Evolutionary conservation across 2,888 invertebrate genomes (phyloP).

Genomic region (Ochropleura plecta): DNA sequence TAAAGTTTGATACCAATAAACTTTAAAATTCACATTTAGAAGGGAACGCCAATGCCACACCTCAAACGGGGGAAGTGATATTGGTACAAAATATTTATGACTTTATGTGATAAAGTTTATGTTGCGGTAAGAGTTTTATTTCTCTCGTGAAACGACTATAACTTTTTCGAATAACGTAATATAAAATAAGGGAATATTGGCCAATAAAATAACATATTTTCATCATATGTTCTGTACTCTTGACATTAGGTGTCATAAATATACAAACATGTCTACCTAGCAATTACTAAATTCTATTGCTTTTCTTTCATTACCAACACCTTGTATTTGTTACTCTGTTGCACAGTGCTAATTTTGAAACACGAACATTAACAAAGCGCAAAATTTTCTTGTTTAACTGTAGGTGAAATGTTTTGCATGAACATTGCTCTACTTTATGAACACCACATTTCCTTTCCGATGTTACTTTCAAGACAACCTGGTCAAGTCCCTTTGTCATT

Average conservation of each 20-base stretch:
- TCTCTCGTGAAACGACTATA: constrained; percentile 80
- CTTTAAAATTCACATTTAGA: constrained; percentile 74
- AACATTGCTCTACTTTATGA: background rate
- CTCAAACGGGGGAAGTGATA: constrained; percentile 77
- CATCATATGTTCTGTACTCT: constrained; percentile 60
- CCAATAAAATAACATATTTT: constrained; percentile 75
- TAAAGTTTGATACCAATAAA: constrained; percentile 63
- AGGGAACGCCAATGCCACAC: constrained; percentile 69
- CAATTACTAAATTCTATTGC: background rate
- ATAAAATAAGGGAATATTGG: constrained; percentile 72
- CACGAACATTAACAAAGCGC: background rate
- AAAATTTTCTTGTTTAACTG: background rate
- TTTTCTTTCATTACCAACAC: constrained; percentile 1
- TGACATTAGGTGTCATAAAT: constrained; percentile 52
- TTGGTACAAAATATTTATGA: constrained; percentile 86
- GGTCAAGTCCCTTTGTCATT: background rate
- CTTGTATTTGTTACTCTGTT: background rate
- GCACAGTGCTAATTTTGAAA: background rate
- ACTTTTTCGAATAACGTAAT: constrained; percentile 74
- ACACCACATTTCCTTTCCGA: background rate
- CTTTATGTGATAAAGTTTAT: constrained; percentile 87
- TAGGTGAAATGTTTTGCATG: background rate
- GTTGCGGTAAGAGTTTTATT: constrained; percentile 88
- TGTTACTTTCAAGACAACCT: constrained; percentile 11
- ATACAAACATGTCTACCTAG: constrained; percentile 2